Evolutionary conservation across 2,797 vertebrate genomes (phyloP).

Genomic region (Octomys mimax): DNA sequence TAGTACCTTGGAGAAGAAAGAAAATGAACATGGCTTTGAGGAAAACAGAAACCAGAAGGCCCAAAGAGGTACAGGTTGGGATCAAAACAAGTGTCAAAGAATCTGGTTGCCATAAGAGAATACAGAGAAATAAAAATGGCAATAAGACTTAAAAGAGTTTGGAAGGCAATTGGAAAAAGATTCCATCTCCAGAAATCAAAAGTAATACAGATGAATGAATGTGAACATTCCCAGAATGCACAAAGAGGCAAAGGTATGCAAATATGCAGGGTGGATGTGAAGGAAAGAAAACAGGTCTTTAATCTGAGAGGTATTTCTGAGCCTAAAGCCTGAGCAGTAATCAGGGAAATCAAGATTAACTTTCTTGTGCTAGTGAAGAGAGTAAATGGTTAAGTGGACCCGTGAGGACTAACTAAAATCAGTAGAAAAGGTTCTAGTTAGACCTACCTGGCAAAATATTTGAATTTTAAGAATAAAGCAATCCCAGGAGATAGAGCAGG

Average conservation of each 20-base stretch:
- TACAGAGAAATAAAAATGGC: not conserved
- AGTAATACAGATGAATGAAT: not conserved
- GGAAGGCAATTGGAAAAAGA: not conserved
- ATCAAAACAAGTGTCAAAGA: not conserved
- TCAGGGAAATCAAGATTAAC: not conserved
- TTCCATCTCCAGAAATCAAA: not conserved
- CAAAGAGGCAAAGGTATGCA: not conserved
- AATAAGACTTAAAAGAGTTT: not conserved
- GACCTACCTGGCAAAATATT: conserved; percentile 38
- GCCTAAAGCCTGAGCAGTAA: not conserved
- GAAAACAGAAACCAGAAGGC: not conserved
- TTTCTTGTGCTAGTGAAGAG: not conserved
- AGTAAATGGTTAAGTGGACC: conserved; percentile 27
- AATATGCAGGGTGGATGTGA: not conserved
- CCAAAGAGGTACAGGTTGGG: not conserved
- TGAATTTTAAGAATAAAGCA: conserved; percentile 65
- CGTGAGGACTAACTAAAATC: not conserved
- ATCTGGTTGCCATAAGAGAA: not conserved
- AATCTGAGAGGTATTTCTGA: not conserved
- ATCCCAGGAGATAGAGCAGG: conserved; percentile 31
- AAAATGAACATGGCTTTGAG: not conserved
- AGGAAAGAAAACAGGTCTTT: not conserved
- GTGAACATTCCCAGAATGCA: not conserved
- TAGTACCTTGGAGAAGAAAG: not conserved
- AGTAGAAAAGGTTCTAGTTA: conserved; percentile 30